phyloP scores from a whole-genome alignment of 2,888 invertebrate species.

The Halictus ligatus region DNA sequence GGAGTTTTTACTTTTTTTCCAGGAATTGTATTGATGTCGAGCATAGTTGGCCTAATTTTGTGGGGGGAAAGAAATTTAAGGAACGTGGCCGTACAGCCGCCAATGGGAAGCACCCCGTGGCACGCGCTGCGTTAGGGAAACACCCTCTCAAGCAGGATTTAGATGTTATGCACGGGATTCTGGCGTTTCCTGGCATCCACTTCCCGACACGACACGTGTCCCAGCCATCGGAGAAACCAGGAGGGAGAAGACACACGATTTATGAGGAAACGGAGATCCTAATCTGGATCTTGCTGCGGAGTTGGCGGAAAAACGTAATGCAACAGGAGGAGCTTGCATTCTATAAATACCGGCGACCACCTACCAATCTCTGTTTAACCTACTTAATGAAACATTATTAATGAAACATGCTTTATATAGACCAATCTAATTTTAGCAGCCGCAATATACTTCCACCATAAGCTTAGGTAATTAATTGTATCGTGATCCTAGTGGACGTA shows the following conservation, averaged over 20 bases:
- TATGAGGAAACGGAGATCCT: slow-evolving; percentile 58
- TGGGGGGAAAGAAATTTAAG: not conserved
- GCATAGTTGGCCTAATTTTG: no score
- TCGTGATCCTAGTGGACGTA: no score
- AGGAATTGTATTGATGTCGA: no score
- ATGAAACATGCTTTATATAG: not conserved
- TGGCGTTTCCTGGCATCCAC: slow-evolving; percentile 66
- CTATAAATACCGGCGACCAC: slow-evolving; percentile 44
- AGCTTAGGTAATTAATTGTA: no score
- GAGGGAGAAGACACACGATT: slow-evolving; percentile 56
- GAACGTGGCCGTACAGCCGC: slow-evolving; percentile 37
- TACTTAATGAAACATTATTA: not conserved
- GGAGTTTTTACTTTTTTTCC: no score
- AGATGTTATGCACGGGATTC: slow-evolving; percentile 68
- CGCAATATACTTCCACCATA: not conserved
- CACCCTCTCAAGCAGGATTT: slow-evolving; percentile 69
- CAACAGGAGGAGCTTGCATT: not conserved
- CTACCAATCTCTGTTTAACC: slow-evolving; percentile 9
- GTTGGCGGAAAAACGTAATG: slow-evolving; percentile 44
- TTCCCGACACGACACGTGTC: slow-evolving; percentile 75
- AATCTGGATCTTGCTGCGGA: slow-evolving; percentile 43
- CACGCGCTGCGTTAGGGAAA: slow-evolving; percentile 68
- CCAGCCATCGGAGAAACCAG: slow-evolving; percentile 55
- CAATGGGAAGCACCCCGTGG: slow-evolving; percentile 67
- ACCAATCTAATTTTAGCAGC: not conserved